Percentiles rank a stretch among this genome's conserved stretches.
Conservation (phyloP, 2,797 vertebrate genomes). For the Hipposideros larvatus region DNA sequence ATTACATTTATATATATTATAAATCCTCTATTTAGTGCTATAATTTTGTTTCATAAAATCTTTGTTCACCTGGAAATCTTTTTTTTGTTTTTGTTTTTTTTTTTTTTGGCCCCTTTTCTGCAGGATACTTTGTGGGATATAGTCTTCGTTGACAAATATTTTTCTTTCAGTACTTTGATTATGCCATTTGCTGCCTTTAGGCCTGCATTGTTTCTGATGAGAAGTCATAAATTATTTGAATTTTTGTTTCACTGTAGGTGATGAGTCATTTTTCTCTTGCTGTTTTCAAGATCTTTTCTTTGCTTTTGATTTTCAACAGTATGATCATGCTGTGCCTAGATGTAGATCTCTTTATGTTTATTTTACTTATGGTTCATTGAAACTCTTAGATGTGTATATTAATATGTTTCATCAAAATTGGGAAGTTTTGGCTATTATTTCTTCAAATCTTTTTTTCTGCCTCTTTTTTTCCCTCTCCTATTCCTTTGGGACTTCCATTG, state of each 20-base stretch:
- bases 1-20: neutral
- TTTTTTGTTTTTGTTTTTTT: too few species aligned
- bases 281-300: neutral
- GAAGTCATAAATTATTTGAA: neutral
- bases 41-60: conserved; percentile 19
- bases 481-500: neutral
- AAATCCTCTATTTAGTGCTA: neutral
- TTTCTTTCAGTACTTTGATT: neutral
- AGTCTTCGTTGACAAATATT: neutral
- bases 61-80: neutral
- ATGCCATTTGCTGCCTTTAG: neutral
- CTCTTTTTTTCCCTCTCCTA: too few species aligned
- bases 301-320: neutral
- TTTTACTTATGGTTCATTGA: neutral
- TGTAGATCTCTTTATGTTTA: neutral
- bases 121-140: neutral
- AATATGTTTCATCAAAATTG: neutral
- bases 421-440: neutral
- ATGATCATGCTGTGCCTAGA: neutral
- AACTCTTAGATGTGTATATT: neutral
- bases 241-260: neutral
- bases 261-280: conserved; percentile 24
- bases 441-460: neutral
- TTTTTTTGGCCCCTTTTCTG: neutral
- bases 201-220: neutral